Conservation (phyloP, 2,113 vertebrate species). For the Callipepla californica region DNA sequence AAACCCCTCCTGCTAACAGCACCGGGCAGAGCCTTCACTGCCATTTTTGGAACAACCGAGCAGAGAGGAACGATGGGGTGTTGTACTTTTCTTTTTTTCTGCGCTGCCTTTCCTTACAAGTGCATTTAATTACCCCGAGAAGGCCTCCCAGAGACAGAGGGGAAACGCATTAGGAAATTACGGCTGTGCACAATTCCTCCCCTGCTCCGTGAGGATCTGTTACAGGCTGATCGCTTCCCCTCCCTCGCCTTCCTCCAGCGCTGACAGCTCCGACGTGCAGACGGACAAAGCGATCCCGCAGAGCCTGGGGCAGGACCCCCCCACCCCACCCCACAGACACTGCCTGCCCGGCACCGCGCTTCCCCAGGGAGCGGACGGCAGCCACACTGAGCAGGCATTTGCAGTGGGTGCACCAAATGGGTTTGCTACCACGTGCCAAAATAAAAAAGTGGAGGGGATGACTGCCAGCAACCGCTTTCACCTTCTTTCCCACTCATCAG, state of each 20-base stretch:
- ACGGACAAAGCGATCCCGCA: conserved; percentile 28
- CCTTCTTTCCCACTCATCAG: conserved; percentile 16
- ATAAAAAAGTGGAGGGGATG: not conserved
- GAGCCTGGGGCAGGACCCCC: not conserved
- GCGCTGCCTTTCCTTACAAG: not conserved
- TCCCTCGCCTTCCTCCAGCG: not conserved
- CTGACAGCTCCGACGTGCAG: conserved; percentile 17
- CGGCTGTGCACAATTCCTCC: not conserved
- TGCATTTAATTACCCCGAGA: conserved; percentile 45
- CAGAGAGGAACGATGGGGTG: not conserved
- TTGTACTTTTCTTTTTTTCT: not conserved
- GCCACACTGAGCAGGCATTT: fast-evolving
- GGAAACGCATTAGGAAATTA: conserved; percentile 35
- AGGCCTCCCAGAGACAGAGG: conserved; percentile 58
- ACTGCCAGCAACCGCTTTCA: conserved; percentile 17
- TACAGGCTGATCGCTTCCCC: conserved; percentile 15
- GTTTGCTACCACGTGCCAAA: not conserved
- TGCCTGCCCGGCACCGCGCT: not conserved
- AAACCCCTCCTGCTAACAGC: not conserved
- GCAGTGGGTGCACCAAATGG: not conserved
- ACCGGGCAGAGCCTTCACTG: conserved; percentile 25
- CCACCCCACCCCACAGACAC: not conserved
- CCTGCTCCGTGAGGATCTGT: conserved; percentile 44
- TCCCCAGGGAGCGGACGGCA: not conserved
- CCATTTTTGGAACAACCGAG: conserved; percentile 20